Evolutionary conservation across 2,888 invertebrate species (phyloP), one percentile per base, ranked within the genome.

Genomic region (Dendrolimus houi): DNA sequence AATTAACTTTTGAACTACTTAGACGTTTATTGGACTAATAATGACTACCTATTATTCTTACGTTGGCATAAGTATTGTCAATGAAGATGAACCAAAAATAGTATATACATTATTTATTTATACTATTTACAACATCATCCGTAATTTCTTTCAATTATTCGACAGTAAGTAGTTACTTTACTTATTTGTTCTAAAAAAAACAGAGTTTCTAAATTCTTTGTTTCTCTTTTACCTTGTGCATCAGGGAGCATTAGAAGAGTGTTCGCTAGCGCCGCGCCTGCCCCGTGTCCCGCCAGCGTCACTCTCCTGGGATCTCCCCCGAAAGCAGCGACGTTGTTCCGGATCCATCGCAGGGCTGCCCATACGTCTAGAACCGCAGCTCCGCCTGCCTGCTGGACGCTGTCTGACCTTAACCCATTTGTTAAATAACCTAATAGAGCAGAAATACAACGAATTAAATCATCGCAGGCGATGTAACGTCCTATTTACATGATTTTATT

Each of bases 241-340:
- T 94, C 93, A 0, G 96, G 95, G 57, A 96, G 94, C 72, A 97
- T 93, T 73, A 97, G 94, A 58, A 98, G 92, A 53, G 97, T 92
- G 81, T 96, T 96, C 64, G 94, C 96, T 52, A 97, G 91, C 2
- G 96, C 96, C 0, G 97, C 97, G 1, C 97, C 98, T 6, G 95
- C 95, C 57, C 95, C 96, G 86, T 97, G 97, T 2, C 96, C 98
- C 64, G 96, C 92, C 53, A 98, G 85, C 40, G 97, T 97, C 61
- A 98, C 93, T 56, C 96, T 91, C 55, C 92, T 87, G 0, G 96
- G 94, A 86, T 98, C 97, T 0, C 98, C 98, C n/a, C 97, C 97
- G 81, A 98, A 98, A 2, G 95, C 94, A 0, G 92, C 95, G 54
- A 97, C 94, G 84, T 97, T 97, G 69, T 93, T 93, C 64, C 94